These are phyloP conservation scores for Cardiocondyla obscurior DNA, from an alignment of 1,140 invertebrate genomes.

Conservation along the genomic window DNA sequence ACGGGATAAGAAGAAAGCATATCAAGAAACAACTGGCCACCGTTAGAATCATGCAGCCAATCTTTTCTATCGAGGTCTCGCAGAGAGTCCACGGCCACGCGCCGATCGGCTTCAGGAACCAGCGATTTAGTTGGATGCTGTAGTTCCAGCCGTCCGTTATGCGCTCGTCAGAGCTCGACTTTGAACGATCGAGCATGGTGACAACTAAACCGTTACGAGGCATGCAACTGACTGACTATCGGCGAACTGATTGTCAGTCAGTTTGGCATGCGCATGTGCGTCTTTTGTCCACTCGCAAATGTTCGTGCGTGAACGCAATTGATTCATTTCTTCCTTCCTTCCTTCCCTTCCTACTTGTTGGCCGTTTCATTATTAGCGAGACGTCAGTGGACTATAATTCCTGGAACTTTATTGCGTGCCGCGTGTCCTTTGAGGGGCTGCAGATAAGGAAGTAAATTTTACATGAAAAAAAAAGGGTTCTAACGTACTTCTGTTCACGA, in stretches of 20 bases:
- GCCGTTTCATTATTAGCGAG: conserved; percentile 17
- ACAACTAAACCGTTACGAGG: background rate
- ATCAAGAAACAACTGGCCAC: conserved; percentile 53
- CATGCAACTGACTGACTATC: background rate
- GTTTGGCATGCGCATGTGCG: conserved; percentile 61
- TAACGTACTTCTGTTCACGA: background rate
- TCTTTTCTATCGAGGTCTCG: conserved; percentile 12
- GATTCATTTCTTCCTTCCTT: conserved; percentile 8
- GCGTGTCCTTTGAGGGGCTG: background rate
- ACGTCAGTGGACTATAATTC: background rate
- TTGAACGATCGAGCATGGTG: conserved; percentile 1
- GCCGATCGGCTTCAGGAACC: conserved; percentile 59
- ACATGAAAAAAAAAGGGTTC: background rate
- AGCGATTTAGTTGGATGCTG: conserved; percentile 63
- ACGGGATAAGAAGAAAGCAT: conserved; percentile 57
- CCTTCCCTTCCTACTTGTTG: background rate
- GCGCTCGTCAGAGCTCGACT: background rate
- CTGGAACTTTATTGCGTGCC: background rate
- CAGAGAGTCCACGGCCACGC: conserved; percentile 53
- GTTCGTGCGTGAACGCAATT: conserved; percentile 8
- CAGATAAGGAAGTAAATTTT: conserved; percentile 3
- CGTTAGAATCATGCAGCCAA: background rate
- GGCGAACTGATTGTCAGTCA: background rate
- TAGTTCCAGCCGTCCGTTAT: conserved; percentile 41
- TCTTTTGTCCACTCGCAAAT: background rate